phyloP scores from a whole-genome alignment of 2,113 vertebrate species.

The Corvus moneduloides region DNA sequence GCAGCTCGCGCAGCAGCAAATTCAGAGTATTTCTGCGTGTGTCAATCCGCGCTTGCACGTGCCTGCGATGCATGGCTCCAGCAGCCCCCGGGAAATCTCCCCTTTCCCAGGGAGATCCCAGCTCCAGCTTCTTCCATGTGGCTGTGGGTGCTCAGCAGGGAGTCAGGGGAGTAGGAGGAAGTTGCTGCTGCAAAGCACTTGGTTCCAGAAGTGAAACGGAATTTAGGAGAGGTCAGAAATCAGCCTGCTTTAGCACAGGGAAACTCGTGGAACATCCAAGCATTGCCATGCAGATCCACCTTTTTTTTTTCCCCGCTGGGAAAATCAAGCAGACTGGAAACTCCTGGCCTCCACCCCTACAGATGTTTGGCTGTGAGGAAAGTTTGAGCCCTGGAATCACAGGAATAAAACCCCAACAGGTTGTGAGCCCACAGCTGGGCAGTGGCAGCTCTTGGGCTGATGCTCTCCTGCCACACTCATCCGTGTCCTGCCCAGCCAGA shows the following conservation, averaged over 20 bases:
- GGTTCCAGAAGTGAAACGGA: background rate
- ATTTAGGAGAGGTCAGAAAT: background rate
- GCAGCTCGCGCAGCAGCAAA: background rate
- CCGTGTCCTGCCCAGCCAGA: background rate
- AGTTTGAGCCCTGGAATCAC: background rate
- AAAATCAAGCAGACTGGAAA: background rate
- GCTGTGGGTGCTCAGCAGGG: background rate
- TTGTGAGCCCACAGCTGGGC: background rate
- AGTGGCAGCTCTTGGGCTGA: background rate
- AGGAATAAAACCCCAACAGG: background rate
- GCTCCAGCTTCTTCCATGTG: slow-evolving; percentile 11
- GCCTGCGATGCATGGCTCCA: slow-evolving; percentile 5
- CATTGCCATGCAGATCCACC: background rate
- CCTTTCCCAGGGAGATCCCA: background rate
- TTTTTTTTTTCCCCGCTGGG: background rate
- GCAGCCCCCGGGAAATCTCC: background rate
- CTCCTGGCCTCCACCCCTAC: background rate
- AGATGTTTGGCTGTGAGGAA: background rate
- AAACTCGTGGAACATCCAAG: background rate
- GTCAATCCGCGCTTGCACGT: background rate
- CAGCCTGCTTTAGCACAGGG: background rate
- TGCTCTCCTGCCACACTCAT: background rate
- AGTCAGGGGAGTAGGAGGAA: background rate
- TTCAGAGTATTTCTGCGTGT: background rate
- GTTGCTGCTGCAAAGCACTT: slow-evolving; percentile 27